Base-by-base conservation (phyloP, 2,113 vertebrate genomes). In the Centropus bengalensis region DNA sequence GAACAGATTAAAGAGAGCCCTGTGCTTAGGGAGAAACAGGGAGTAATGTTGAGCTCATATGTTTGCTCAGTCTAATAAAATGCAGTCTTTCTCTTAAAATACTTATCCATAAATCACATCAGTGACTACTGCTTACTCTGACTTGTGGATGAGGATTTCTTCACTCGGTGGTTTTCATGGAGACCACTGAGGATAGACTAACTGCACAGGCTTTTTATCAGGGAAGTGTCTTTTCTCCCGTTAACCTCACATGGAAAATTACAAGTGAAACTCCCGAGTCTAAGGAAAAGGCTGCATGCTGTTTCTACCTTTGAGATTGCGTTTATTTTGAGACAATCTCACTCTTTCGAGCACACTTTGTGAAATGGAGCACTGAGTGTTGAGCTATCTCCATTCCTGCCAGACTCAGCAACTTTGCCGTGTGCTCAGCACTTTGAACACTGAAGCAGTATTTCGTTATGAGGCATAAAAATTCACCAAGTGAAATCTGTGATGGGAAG, bases 11-110 rank as follows among this genome's bases (percentile, higher is more conserved):
- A 97, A 97, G 96, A 95, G 82, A 94, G 44, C 49, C 21, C 55
- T 45, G 69, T 15, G 40, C 86, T 91, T 68, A 47, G 44, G 52
- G 88, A 88, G 93, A 74, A 93, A 54, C 66, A 60, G 86, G 88
- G 94, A 96, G 93, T 96, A 94, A 95, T 88, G 66, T 6, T 97
- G 97, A 98, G 91, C 89, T 96, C 97, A 97, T 97, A 68, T 94
- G 89, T 97, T 98, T 98, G 96, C 90, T 97, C 33, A 97, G 93
- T 80, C 86, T 93, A 95, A 97, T 95, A 96, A 98, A 97, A 97
- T 79, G 40, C 78, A 86, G 71, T 64, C 80, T 84, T 86, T 92
- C 90, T 76, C 93, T 88, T 73, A 78, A 92, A 97, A 92, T 78
- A 84, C 40, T 88, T 94, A 88, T 91, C 79, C 55, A 44, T 16